These are phyloP conservation scores for Camponotus vicinus DNA, from an alignment of 1,140 invertebrate species.

Conservation along the genomic window DNA sequence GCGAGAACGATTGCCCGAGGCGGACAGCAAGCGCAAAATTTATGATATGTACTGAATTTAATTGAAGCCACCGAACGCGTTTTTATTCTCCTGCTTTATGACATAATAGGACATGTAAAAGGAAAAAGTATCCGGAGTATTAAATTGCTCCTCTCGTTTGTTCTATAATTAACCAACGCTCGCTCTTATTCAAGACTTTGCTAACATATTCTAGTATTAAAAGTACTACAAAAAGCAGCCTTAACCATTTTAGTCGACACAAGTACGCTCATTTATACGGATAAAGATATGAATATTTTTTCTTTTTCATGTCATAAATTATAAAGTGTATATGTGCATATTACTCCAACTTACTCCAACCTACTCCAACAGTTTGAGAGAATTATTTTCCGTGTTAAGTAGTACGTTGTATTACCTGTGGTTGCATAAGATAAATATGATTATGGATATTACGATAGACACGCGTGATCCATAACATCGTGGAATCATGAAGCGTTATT, in stretches of 20 bases:
- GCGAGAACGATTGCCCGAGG: neutral
- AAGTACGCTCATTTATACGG: neutral
- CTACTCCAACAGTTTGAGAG: neutral
- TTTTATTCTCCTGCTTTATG: neutral
- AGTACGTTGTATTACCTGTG: neutral
- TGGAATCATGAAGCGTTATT: neutral
- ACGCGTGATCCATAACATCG: neutral
- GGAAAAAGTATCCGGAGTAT: neutral
- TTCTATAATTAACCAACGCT: neutral
- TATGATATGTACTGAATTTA: slow-evolving; percentile 33
- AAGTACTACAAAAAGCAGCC: neutral
- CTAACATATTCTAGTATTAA: neutral
- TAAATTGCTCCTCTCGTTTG: neutral
- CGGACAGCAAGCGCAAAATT: slow-evolving; percentile 20
- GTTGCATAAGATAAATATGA: neutral
- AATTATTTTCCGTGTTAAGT: neutral
- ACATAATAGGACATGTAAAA: slow-evolving; percentile 2
- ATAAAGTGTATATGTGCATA: neutral
- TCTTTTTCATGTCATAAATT: neutral
- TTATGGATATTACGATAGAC: neutral
- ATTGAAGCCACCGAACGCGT: slow-evolving; percentile 10
- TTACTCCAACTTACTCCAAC: too few species aligned
- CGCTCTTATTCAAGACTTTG: neutral
- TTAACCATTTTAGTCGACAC: neutral
- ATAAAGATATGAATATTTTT: neutral